A percentile compares a stretch with the other conserved stretches of the same genome.
Evolutionary conservation across 2,888 invertebrate species (phyloP).

Genomic region (Tipula lateralis): DNA sequence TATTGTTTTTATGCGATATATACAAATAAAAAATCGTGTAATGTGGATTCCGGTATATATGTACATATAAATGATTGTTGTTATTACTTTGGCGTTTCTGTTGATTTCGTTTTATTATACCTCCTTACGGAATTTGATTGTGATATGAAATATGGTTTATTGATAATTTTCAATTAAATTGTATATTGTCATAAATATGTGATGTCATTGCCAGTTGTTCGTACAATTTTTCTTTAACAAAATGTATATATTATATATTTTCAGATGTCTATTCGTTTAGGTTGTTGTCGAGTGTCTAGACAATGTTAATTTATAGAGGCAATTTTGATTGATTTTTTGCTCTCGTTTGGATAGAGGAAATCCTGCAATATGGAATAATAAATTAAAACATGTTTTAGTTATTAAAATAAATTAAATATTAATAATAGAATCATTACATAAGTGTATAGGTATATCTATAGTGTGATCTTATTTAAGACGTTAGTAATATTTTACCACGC

Average conservation of each 20-base stretch:
- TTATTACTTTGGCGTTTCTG: conserved; percentile 13
- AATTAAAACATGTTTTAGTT: not conserved
- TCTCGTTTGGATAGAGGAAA: not conserved
- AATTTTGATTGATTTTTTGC: not conserved
- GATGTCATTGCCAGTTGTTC: not conserved
- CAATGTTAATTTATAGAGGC: not conserved
- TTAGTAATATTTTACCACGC: no score
- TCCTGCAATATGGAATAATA: not conserved
- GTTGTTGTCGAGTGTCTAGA: not conserved
- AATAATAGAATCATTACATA: not conserved
- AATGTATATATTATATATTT: not conserved
- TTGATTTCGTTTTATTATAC: not conserved
- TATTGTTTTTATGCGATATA: not conserved
- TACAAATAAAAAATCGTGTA: not conserved
- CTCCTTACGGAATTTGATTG: not conserved
- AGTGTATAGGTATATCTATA: no score
- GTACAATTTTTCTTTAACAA: not conserved
- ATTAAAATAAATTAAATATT: not conserved
- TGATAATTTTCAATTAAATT: not conserved
- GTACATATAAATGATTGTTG: not conserved
- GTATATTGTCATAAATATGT: not conserved
- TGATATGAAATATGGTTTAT: not conserved
- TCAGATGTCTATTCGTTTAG: not conserved
- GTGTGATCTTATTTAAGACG: no score
- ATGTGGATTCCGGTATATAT: not conserved